Conservation (phyloP, 2,113 vertebrate genomes). For the Spilogale gracilis region DNA sequence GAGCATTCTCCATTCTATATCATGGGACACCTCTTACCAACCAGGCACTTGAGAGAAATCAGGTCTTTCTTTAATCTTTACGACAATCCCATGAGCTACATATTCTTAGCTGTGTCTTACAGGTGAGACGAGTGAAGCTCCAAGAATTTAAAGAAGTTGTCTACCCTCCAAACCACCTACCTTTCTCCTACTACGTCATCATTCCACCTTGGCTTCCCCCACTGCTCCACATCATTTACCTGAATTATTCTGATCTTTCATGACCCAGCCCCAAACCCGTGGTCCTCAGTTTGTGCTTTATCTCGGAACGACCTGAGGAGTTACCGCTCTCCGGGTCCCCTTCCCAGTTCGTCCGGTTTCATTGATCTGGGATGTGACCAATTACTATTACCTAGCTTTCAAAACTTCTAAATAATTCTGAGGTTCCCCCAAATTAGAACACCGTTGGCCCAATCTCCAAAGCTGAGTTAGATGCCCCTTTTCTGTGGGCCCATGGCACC, state of each 20-base stretch:
- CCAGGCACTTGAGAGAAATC: background rate
- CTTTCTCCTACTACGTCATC: background rate
- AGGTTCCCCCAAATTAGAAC: background rate
- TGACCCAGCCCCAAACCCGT: background rate
- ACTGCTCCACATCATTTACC: background rate
- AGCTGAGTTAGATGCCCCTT: background rate
- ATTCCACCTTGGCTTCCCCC: background rate
- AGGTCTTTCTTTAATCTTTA: background rate
- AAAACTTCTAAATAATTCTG: background rate
- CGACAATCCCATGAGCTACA: background rate
- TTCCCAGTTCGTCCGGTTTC: background rate
- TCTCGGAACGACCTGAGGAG: background rate
- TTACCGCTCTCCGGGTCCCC: background rate
- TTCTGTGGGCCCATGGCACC: background rate
- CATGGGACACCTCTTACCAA: background rate
- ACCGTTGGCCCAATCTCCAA: background rate
- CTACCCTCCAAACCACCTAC: background rate
- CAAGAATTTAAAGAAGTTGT: background rate
- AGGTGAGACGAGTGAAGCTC: background rate
- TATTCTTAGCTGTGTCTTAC: background rate
- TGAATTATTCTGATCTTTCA: background rate
- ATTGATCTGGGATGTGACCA: background rate
- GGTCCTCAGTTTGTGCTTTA: background rate
- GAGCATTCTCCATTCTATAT: background rate
- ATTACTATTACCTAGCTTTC: background rate